These are phyloP conservation scores for Cossypha caffra DNA, from an alignment of 2,797 vertebrate genomes.

Conservation along the genomic window DNA sequence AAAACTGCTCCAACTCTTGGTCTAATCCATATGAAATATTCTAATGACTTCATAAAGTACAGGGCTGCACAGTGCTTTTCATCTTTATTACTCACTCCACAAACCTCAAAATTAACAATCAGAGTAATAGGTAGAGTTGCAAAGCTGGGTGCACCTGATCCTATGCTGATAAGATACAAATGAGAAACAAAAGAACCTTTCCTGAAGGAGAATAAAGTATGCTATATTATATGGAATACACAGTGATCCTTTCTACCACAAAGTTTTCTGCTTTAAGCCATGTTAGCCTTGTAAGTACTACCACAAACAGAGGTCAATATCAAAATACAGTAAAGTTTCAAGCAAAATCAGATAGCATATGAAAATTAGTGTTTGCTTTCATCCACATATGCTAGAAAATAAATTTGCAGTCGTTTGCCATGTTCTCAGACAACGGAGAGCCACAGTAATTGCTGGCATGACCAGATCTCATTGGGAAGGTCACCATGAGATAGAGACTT, in stretches of 20 bases:
- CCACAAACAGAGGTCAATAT: neutral
- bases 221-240: neutral
- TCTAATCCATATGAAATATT: neutral
- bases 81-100: neutral
- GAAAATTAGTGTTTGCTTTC: neutral
- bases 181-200: neutral
- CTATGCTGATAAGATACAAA: neutral
- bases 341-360: neutral
- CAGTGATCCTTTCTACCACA: neutral
- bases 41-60: neutral
- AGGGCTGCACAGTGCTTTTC: neutral
- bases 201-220: neutral
- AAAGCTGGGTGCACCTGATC: neutral
- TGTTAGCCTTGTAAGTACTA: neutral
- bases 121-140: neutral
- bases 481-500: neutral
- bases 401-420: neutral
- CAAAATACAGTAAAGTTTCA: neutral
- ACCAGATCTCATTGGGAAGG: neutral
- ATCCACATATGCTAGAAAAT: neutral
- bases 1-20: neutral
- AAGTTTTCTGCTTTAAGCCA: neutral
- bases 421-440: neutral
- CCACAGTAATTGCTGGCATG: neutral
- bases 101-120: neutral